These are phyloP conservation scores for Drosophila falleni DNA, from an alignment of 2,888 invertebrate species.

Conservation along the genomic window DNA sequence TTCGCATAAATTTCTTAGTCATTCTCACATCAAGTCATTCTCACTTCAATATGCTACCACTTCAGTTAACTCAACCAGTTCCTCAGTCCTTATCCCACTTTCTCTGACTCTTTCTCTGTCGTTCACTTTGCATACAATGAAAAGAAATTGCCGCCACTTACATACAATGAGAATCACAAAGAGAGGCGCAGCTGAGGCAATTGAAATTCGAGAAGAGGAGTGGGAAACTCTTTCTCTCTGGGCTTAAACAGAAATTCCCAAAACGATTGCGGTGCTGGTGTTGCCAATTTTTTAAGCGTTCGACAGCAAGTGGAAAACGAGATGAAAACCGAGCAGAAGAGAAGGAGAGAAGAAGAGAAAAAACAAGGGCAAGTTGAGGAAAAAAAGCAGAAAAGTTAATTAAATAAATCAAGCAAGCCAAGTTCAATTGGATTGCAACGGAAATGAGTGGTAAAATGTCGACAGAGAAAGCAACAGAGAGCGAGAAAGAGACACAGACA, in stretches of 20 bases:
- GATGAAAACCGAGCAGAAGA: constrained; percentile 5
- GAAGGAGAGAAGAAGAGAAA: not conserved
- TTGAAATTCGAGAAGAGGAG: constrained; percentile 20
- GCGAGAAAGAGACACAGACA: not conserved
- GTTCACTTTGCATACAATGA: constrained; percentile 34
- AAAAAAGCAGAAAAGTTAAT: constrained; percentile 65
- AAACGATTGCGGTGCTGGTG: constrained; percentile 36
- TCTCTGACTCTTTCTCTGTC: not conserved
- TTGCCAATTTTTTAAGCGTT: constrained; percentile 54
- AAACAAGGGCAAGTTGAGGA: constrained; percentile 4
- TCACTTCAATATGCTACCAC: constrained; percentile 45
- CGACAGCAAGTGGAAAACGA: constrained; percentile 23
- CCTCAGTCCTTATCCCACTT: not conserved
- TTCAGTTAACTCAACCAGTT: constrained; percentile 1
- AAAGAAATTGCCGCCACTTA: constrained; percentile 63
- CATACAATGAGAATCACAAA: constrained; percentile 56
- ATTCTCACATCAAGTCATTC: constrained; percentile 26
- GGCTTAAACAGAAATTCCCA: constrained; percentile 34
- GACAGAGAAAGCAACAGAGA: constrained; percentile 16
- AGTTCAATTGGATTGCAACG: constrained; percentile 80
- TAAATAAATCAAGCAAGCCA: constrained; percentile 79
- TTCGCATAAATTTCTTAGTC: constrained; percentile 43
- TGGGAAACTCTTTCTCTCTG: constrained; percentile 8
- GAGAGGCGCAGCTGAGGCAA: constrained; percentile 36
- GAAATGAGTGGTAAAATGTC: constrained; percentile 78